These are phyloP conservation scores for Syrrhaptes paradoxus DNA, from an alignment of 2,113 vertebrate genomes.

Conservation along the genomic window DNA sequence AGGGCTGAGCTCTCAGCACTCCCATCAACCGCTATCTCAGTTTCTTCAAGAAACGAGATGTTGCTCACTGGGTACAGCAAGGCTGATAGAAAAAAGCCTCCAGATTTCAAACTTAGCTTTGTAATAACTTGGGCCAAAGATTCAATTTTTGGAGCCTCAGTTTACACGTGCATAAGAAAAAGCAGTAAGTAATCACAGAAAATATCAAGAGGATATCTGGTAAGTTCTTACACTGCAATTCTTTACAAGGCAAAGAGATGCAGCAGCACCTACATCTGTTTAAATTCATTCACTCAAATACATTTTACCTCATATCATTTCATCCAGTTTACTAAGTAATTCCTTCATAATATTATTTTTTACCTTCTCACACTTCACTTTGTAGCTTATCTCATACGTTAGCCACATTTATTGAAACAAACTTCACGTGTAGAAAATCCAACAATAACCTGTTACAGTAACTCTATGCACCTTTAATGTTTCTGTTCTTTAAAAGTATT, in stretches of 20 bases:
- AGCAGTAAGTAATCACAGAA: background rate
- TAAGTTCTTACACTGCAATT: background rate
- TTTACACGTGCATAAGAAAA: background rate
- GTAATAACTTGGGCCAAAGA: background rate
- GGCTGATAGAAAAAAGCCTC: background rate
- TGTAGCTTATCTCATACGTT: background rate
- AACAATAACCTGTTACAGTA: background rate
- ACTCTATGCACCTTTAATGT: no score
- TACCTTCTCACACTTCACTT: background rate
- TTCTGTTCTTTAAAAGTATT: background rate
- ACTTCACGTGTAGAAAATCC: background rate
- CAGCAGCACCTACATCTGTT: background rate
- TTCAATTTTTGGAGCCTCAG: background rate
- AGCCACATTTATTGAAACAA: background rate
- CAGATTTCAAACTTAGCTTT: background rate
- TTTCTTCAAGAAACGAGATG: background rate
- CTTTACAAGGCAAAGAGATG: background rate
- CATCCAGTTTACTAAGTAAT: background rate
- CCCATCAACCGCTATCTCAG: accelerated
- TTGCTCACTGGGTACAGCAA: background rate
- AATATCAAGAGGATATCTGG: background rate
- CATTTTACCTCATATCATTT: background rate
- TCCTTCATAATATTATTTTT: background rate
- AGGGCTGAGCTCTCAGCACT: background rate
- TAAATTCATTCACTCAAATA: background rate